Conservation (phyloP, 2,113 vertebrate species). For the Nothoprocta perdicaria region DNA sequence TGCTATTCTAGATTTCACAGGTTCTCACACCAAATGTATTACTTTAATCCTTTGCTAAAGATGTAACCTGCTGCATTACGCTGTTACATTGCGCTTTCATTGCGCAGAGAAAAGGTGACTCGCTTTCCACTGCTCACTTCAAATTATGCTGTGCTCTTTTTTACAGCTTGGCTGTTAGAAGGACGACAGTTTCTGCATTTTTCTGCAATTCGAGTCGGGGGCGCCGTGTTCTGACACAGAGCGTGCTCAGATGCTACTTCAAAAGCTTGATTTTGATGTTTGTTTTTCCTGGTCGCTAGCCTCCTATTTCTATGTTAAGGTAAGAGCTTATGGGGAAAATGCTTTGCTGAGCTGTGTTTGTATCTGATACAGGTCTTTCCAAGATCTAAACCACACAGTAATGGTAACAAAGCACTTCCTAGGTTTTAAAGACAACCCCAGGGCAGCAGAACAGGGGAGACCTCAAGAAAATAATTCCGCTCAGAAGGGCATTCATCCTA, state of each 20-base stretch:
- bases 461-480: slow-evolving; percentile 1
- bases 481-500: background rate
- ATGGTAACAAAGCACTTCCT: background rate
- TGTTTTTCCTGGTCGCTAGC: background rate
- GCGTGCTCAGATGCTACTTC: background rate
- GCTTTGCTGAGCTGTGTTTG: background rate
- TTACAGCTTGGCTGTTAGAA: background rate
- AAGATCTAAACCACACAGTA: background rate
- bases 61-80: background rate
- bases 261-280: background rate
- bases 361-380: background rate
- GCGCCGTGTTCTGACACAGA: background rate
- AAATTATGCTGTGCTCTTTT: background rate
- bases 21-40: background rate
- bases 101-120: background rate
- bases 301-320: background rate
- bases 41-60: background rate
- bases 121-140: background rate
- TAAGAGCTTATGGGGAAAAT: background rate
- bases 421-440: slow-evolving; percentile 3
- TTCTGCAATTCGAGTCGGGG: background rate
- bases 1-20: background rate
- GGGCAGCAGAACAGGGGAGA: background rate
- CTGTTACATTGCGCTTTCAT: no score
- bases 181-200: background rate